Evolutionary conservation across 2,113 vertebrate species (phyloP), one percentile per base, ranked within the genome.

Genomic region (Oncorhynchus mykiss): DNA sequence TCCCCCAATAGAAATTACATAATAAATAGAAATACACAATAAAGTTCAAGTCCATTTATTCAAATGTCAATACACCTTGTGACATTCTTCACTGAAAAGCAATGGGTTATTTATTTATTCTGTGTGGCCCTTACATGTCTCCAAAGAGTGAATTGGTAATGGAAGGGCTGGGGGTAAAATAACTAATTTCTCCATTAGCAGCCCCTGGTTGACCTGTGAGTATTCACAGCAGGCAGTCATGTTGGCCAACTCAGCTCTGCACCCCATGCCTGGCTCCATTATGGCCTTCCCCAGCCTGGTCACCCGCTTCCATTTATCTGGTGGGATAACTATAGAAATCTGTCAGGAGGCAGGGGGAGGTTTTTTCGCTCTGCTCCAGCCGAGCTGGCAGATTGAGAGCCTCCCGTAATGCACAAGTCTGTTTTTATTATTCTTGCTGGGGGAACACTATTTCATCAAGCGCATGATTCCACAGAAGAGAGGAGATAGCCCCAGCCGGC

Each of bases 401-500:
- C 88, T 45, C 39, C 89, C 88, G 90, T 94, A 94, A 94, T 94
- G 92, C 92, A 92, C 90, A 91, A 93, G 93, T 94, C 93, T 94
- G 93, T 93, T 94, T 94, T 94, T 94, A 94, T 94, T 94, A 94
- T 94, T 93, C 92, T 93, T 92, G 92, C 91, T 85, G 85, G 90
- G 89, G 90, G 92, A 93, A 92, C 91, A 92, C 93, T 93, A 94
- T 94, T 93, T 94, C 92, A 94, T 94, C 93, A 93, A 92, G 91
- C 87, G 89, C 90, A 89, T 91, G 90, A 93, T 93, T 92, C 92
- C 91, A 86, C 87, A 88, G 86, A 88, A 81, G 88, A 91, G 92
- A 92, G 90, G 85, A 93, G 93, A 94, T 92, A 91, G 91, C 88
- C 85, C 82, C 80, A 31, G 87, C 80, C 72, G 64, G 90, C 91